Conservation (phyloP, 2,797 vertebrate species). For the Odontamblyopus lacepedii region DNA sequence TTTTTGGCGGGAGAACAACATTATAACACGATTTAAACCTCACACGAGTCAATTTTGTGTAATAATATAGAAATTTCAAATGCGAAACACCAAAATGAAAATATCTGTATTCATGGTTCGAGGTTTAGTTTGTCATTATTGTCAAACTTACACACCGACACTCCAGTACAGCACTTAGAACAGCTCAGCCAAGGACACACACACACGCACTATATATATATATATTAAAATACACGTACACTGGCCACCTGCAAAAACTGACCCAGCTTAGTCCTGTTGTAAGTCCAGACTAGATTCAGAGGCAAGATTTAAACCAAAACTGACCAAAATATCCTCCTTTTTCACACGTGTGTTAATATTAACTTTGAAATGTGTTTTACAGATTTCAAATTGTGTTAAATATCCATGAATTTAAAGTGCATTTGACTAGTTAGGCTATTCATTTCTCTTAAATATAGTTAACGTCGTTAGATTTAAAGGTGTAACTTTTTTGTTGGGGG, state of each 20-base stretch:
- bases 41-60: too few relatives aligned
- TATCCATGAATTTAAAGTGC: background rate
- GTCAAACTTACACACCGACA: background rate
- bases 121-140: background rate
- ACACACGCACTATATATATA: conserved; percentile 10
- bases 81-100: background rate
- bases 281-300: background rate
- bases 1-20: too few relatives aligned
- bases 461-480: background rate
- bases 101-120: background rate
- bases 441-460: background rate
- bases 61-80: background rate
- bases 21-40: too few relatives aligned
- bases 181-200: conserved; percentile 57
- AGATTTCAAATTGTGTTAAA: background rate
- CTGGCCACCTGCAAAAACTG: conserved; percentile 63
- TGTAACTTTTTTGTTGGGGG: too few relatives aligned
- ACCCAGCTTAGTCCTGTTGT: conserved; percentile 33
- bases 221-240: conserved; percentile 45
- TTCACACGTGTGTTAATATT: background rate
- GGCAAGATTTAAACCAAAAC: background rate
- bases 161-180: background rate
- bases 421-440: background rate
- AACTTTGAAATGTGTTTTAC: background rate
- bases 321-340: background rate